These are phyloP conservation scores for Pachliopta kotzebuea DNA, from an alignment of 2,888 invertebrate genomes.

Conservation along the genomic window DNA sequence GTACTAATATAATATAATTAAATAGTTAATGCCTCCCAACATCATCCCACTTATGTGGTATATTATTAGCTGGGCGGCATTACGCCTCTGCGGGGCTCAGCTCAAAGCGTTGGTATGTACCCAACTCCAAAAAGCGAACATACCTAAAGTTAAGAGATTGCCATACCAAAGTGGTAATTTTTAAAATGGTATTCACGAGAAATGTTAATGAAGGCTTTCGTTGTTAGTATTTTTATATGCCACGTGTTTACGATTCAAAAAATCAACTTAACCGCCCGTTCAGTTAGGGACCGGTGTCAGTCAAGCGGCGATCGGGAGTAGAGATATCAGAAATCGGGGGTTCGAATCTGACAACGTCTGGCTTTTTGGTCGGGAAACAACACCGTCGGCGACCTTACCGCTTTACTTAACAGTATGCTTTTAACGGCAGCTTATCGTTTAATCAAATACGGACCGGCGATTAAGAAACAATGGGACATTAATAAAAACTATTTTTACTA, in stretches of 20 bases:
- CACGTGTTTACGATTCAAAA: slow-evolving; percentile 53
- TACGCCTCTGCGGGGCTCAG: slow-evolving; percentile 18
- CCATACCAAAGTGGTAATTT: slow-evolving; percentile 37
- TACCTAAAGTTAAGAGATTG: slow-evolving; percentile 41
- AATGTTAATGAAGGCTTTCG: slow-evolving; percentile 49
- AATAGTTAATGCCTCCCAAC: slow-evolving; percentile 27
- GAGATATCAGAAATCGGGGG: slow-evolving; percentile 60
- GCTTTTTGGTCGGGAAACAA: slow-evolving; percentile 58
- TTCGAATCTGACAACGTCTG: slow-evolving; percentile 58
- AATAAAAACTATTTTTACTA: slow-evolving; percentile 62
- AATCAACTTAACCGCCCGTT: slow-evolving; percentile 53
- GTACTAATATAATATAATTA: slow-evolving; percentile 22
- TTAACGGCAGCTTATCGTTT: slow-evolving; percentile 69
- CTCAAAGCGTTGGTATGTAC: slow-evolving; percentile 24
- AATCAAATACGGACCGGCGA: slow-evolving; percentile 67
- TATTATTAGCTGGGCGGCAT: slow-evolving; percentile 20
- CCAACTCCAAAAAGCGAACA: slow-evolving; percentile 32
- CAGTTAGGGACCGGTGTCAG: slow-evolving; percentile 53
- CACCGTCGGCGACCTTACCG: slow-evolving; percentile 58
- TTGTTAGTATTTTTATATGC: slow-evolving; percentile 51
- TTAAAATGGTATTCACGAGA: slow-evolving; percentile 37
- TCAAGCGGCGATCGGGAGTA: slow-evolving; percentile 57
- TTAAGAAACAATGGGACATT: slow-evolving; percentile 76
- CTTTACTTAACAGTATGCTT: slow-evolving; percentile 63
- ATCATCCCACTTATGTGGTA: slow-evolving; percentile 17